Percentiles rank a stretch among this genome's conserved stretches.
These are phyloP conservation scores for Petrocephalus zakoni DNA, from an alignment of 2,113 vertebrate genomes.

Conservation along the genomic window DNA sequence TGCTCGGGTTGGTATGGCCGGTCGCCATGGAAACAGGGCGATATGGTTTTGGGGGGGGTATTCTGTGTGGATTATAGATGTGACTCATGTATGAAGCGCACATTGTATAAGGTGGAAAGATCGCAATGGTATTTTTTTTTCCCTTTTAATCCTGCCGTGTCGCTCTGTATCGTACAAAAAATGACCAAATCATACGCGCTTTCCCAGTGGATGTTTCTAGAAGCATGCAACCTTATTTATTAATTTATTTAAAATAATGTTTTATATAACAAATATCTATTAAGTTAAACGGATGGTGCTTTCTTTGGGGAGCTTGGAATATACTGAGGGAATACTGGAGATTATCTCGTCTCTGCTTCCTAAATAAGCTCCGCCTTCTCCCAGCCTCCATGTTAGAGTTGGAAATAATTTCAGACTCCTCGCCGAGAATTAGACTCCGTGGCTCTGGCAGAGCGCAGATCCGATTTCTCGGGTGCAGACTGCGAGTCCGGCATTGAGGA, in stretches of 20 bases:
- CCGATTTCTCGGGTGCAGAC: neutral
- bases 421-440: neutral
- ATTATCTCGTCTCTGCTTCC: neutral
- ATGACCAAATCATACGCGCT: neutral
- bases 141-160: neutral
- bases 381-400: neutral
- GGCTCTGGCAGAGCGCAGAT: neutral
- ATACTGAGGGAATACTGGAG: neutral
- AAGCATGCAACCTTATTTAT: neutral
- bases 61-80: slow-evolving; percentile 12
- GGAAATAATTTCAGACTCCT: neutral
- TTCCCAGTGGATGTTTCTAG: neutral
- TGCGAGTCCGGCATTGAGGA: neutral
- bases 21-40: slow-evolving; percentile 68
- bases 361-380: neutral
- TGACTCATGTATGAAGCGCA: slow-evolving; percentile 16
- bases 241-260: neutral
- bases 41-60: slow-evolving; percentile 42
- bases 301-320: neutral
- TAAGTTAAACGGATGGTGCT: neutral
- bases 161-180: neutral
- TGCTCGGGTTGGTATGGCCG: slow-evolving; percentile 45
- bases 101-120: slow-evolving; percentile 22
- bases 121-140: neutral
- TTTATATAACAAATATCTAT: neutral